Conservation (phyloP, 2,888 invertebrate genomes). For the Drosophila sordidula region DNA sequence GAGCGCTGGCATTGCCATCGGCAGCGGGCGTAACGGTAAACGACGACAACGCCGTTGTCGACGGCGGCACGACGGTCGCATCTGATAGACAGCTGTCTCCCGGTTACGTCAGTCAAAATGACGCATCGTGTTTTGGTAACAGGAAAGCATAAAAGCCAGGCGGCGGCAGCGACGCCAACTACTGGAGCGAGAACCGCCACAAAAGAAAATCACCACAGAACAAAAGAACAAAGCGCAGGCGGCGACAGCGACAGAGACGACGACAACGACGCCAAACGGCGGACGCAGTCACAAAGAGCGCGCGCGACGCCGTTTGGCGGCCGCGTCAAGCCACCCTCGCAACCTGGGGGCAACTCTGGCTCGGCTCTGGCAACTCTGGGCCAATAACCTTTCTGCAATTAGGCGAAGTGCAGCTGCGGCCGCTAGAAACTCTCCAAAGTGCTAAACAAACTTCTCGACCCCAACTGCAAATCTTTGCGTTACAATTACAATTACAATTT, state of each 20-base stretch:
- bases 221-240: slow-evolving; percentile 73
- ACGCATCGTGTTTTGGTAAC: slow-evolving; percentile 85
- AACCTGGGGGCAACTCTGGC: slow-evolving; percentile 19
- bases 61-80: slow-evolving; percentile 68
- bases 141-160: slow-evolving; percentile 84
- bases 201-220: slow-evolving; percentile 74
- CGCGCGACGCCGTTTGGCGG: slow-evolving; percentile 43
- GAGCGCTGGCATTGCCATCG: slow-evolving; percentile 69
- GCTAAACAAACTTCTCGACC: slow-evolving; percentile 20
- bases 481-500: slow-evolving; percentile 16
- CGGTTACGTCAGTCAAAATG: slow-evolving; percentile 86
- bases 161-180: slow-evolving; percentile 16
- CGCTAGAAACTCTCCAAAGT: slow-evolving; percentile 43
- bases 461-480: slow-evolving; percentile 12
- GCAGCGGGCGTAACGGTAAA: slow-evolving; percentile 78
- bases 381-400: slow-evolving; percentile 64
- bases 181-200: slow-evolving; percentile 59
- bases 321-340: slow-evolving; percentile 58
- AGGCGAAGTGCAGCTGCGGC: slow-evolving; percentile 57
- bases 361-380: slow-evolving; percentile 22
- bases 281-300: slow-evolving; percentile 33
- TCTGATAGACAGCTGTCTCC: slow-evolving; percentile 85
- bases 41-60: slow-evolving; percentile 41
- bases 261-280: slow-evolving; percentile 11
- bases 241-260: slow-evolving; percentile 26